Conservation (phyloP, 1,140 invertebrate genomes). For the Tetranychus cinnabarinus region DNA sequence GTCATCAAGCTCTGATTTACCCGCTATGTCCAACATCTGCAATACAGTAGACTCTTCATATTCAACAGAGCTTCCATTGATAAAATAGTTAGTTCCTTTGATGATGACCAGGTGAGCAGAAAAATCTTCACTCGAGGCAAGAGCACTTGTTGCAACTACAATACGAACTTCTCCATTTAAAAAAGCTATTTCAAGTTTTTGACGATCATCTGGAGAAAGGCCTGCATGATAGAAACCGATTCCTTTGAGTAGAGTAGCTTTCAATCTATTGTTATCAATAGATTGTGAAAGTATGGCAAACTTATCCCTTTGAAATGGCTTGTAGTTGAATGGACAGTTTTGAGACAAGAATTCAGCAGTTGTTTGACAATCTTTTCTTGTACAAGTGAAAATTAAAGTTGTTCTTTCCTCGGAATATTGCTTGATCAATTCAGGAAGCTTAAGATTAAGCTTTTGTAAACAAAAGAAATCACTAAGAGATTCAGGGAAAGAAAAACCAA, state of each 20-base stretch:
- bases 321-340: conserved; percentile 34
- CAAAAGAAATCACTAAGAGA: conserved; percentile 39
- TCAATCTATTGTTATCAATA: conserved; percentile 37
- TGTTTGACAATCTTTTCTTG: conserved; percentile 42
- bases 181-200: conserved; percentile 69
- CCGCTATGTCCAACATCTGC: conserved; percentile 62
- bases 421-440: conserved; percentile 37
- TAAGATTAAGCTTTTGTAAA: conserved; percentile 47
- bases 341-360: conserved; percentile 25
- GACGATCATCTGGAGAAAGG: conserved; percentile 85
- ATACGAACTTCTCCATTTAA: conserved; percentile 43
- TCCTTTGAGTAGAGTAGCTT: conserved; percentile 55
- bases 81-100: conserved; percentile 34
- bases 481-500: conserved; percentile 33
- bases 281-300: conserved; percentile 23
- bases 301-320: conserved; percentile 26
- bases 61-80: conserved; percentile 35
- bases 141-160: conserved; percentile 79
- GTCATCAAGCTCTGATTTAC: conserved; percentile 33
- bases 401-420: conserved; percentile 45
- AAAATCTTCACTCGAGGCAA: conserved; percentile 88
- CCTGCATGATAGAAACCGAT: conserved; percentile 92
- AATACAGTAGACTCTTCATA: conserved; percentile 44
- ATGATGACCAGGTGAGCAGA: conserved; percentile 83
- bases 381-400: conserved; percentile 51